phyloP scores from a whole-genome alignment of 30 jellyfish, hydroid and myxozoan genomes.

The Chrysaora quinquecirrha region DNA sequence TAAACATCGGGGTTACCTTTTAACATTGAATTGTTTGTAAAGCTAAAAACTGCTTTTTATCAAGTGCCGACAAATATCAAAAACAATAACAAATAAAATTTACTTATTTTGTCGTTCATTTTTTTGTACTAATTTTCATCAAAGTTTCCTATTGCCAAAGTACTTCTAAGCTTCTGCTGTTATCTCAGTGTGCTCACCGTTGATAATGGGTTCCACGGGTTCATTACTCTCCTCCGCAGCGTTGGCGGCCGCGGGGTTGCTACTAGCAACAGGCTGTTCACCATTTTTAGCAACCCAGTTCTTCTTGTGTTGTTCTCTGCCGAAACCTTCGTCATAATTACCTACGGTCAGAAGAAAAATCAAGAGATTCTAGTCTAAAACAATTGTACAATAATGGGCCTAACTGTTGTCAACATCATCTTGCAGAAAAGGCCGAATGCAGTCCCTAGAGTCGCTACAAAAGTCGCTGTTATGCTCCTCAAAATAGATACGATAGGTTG shows the following conservation, averaged over 20 bases:
- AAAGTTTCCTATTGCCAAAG: no score
- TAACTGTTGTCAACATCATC: neutral
- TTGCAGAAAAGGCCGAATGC: neutral
- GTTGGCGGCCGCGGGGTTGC: constrained; percentile 38
- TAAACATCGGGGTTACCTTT: no score
- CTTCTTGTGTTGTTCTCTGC: constrained; percentile 78
- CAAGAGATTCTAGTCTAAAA: neutral
- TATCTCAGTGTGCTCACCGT: constrained; percentile 47
- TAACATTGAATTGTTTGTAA: no score
- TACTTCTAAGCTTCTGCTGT: constrained; percentile 62
- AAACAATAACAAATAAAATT: no score
- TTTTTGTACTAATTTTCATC: no score
- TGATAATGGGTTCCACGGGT: constrained; percentile 11
- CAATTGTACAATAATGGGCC: neutral
- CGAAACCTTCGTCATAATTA: constrained; percentile 85
- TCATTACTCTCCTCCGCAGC: neutral
- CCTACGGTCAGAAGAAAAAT: constrained; percentile 44
- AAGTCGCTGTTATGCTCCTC: neutral
- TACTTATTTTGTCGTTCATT: no score
- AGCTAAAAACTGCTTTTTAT: no score
- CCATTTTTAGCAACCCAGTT: constrained; percentile 55
- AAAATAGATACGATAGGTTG: neutral
- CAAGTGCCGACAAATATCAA: no score
- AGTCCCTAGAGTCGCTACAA: neutral
- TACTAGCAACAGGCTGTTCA: constrained; percentile 1